Conservation (phyloP, 2,113 vertebrate genomes). For the Aleadryas rufinucha region DNA sequence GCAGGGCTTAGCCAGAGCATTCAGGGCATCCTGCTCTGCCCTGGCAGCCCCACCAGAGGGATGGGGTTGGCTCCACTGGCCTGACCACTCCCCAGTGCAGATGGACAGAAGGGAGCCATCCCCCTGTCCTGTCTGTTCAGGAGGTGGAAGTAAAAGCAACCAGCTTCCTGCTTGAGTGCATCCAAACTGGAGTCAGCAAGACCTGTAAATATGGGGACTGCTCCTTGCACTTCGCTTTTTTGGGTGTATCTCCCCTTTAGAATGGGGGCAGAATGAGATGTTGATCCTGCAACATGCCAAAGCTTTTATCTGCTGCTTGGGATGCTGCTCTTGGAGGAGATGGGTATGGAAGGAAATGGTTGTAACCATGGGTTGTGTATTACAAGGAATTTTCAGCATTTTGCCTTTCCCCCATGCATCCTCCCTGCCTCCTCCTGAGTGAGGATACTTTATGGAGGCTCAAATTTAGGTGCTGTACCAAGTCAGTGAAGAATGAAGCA, state of each 20-base stretch:
- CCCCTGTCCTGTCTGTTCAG: neutral
- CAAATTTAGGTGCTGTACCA: neutral
- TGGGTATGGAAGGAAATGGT: neutral
- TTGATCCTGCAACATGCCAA: neutral
- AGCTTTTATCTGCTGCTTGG: neutral
- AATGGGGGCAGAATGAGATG: neutral
- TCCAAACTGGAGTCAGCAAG: neutral
- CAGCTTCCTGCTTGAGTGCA: neutral
- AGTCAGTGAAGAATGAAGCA: neutral
- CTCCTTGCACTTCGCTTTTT: neutral
- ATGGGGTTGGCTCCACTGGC: neutral
- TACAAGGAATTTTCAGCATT: neutral
- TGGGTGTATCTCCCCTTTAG: neutral
- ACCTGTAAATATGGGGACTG: neutral
- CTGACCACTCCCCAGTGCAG: fast-evolving
- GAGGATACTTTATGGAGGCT: neutral
- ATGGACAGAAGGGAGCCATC: neutral
- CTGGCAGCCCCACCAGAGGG: neutral
- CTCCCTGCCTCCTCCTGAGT: neutral
- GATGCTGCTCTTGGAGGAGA: neutral
- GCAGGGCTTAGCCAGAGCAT: neutral
- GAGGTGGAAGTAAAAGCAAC: neutral
- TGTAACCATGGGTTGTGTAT: neutral
- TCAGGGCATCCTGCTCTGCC: neutral
- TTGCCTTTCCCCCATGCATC: neutral